Evolutionary conservation across 2,797 vertebrate species (phyloP).

Genomic region (Simalia tracyae): DNA sequence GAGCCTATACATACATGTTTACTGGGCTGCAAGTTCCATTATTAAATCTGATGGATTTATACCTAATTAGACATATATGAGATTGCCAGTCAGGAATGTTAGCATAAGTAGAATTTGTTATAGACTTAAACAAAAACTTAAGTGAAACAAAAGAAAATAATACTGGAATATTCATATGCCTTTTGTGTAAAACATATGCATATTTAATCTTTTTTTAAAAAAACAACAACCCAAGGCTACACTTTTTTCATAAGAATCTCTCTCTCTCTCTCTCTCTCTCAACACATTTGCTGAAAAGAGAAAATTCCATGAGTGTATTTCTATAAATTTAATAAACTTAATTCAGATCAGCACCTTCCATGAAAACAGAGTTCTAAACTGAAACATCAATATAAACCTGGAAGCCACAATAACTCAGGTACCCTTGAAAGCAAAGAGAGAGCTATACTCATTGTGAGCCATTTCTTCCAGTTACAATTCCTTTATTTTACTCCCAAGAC

Average conservation of each 20-base stretch:
- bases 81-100: not conserved
- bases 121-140: conserved; percentile 38
- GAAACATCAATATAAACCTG: rapidly evolving
- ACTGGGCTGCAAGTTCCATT: not conserved
- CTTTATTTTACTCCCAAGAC: not conserved
- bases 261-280: no score
- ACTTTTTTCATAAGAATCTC: conserved; percentile 2
- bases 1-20: not conserved
- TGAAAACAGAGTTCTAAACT: not conserved
- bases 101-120: not conserved
- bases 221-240: conserved; percentile 41
- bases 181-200: conserved; percentile 22
- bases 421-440: not conserved
- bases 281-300: conserved; percentile 7
- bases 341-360: not conserved
- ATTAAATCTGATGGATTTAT: not conserved
- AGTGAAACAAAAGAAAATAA: conserved; percentile 47
- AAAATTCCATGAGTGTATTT: not conserved
- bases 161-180: conserved; percentile 34
- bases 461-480: not conserved
- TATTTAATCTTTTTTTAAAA: conserved; percentile 41
- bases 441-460: not conserved
- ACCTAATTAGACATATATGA: not conserved
- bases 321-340: not conserved
- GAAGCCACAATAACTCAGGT: not conserved